Conservation (phyloP, 2,888 invertebrate genomes). For the Panopea generosa region DNA sequence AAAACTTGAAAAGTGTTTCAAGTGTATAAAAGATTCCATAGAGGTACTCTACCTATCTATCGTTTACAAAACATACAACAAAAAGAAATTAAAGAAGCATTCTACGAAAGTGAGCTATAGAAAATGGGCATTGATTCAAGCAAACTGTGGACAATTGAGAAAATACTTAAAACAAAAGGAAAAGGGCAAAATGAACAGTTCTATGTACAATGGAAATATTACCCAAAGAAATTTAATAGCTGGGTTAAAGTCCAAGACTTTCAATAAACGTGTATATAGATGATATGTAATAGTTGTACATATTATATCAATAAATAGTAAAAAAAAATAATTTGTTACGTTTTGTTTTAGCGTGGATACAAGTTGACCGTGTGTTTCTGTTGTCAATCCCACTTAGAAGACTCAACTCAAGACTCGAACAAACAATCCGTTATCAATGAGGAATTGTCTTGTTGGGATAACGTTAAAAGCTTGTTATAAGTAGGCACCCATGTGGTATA, state of each 20-base stretch:
- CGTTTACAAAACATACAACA: not conserved
- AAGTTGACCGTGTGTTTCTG: too few relatives aligned
- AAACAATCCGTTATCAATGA: too few relatives aligned
- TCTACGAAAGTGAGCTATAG: slow-evolving; percentile 44
- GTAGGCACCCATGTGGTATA: too few relatives aligned
- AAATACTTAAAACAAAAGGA: slow-evolving; percentile 48
- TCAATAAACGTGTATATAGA: too few relatives aligned
- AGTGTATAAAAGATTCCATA: slow-evolving; percentile 5
- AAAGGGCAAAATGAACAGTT: slow-evolving; percentile 44
- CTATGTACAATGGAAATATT: slow-evolving; percentile 60
- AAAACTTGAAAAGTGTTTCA: slow-evolving; percentile 51
- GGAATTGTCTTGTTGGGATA: too few relatives aligned
- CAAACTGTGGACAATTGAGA: slow-evolving; percentile 49
- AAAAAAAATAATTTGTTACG: too few relatives aligned
- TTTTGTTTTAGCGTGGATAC: too few relatives aligned
- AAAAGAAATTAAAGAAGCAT: slow-evolving; percentile 46
- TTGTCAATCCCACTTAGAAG: too few relatives aligned
- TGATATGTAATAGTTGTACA: too few relatives aligned
- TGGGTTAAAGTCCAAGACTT: slow-evolving; percentile 53
- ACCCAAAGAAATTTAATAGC: slow-evolving; percentile 57
- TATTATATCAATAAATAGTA: too few relatives aligned
- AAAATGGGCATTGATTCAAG: slow-evolving; percentile 34
- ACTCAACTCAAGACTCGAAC: too few relatives aligned
- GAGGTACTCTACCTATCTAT: slow-evolving; percentile 8
- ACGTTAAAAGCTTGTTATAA: too few relatives aligned